phyloP scores from a whole-genome alignment of 2,888 invertebrate genomes.

The Drosophila cracens region DNA sequence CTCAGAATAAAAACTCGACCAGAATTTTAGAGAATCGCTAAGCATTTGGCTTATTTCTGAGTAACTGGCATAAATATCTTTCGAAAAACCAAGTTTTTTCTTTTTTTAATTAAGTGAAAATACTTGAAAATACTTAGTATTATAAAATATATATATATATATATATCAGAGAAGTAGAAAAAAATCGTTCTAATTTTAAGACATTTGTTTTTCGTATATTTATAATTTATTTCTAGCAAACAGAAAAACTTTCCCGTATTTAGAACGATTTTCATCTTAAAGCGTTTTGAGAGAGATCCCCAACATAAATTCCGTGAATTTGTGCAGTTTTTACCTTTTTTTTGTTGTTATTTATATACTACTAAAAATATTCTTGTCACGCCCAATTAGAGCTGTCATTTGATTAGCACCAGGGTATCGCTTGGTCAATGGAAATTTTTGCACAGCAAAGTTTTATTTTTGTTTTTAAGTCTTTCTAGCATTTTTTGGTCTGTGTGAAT shows the following conservation, averaged over 20 bases:
- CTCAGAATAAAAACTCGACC: not conserved
- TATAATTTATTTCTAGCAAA: not conserved
- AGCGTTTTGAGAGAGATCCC: rapidly evolving
- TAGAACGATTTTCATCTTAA: not conserved
- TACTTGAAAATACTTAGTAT: not conserved
- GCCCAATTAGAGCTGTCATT: not conserved
- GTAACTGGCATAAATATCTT: no score
- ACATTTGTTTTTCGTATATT: not conserved
- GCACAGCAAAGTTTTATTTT: not conserved
- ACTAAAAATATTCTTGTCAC: not conserved
- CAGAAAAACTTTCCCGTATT: not conserved
- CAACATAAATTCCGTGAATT: not conserved
- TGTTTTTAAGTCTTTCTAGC: not conserved
- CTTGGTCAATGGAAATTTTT: not conserved
- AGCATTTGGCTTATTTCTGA: not conserved
- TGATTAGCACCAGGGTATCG: not conserved
- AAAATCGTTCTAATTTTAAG: not conserved
- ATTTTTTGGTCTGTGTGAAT: slow-evolving; percentile 18
- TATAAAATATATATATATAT: not conserved
- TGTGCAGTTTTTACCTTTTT: not conserved
- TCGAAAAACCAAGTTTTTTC: not conserved
- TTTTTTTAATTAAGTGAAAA: not conserved
- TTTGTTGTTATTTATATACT: not conserved
- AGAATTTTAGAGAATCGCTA: not conserved
- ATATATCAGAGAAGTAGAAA: not conserved